Conservation (phyloP, 2,797 vertebrate species). For the Melanotaenia nigrans region DNA sequence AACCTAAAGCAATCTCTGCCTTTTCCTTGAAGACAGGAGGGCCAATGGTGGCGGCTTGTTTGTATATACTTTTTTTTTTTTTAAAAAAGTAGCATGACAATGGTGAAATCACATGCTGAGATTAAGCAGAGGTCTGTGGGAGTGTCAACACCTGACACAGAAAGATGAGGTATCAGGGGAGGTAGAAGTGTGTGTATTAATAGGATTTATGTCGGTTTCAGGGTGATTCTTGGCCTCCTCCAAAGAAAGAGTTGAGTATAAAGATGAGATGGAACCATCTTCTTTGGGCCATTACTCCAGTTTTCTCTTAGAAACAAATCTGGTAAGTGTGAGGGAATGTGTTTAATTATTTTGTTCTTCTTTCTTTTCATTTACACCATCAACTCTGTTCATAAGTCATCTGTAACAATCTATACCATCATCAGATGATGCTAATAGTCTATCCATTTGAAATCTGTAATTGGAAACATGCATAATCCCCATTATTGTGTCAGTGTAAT, state of each 20-base stretch:
- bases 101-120: constrained; percentile 44
- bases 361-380: too few species aligned
- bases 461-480: too few species aligned
- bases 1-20: background rate
- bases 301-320: background rate
- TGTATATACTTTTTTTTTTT: constrained; percentile 37
- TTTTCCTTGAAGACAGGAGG: constrained; percentile 33
- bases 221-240: background rate
- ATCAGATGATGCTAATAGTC: too few species aligned
- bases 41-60: constrained; percentile 18
- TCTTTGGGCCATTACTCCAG: background rate
- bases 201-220: background rate
- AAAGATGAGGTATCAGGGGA: constrained; percentile 4
- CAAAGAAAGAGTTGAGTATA: background rate
- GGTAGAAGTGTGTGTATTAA: background rate
- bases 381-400: too few species aligned
- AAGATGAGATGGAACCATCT: background rate
- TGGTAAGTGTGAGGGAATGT: too few species aligned
- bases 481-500: too few species aligned
- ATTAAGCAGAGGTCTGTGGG: constrained; percentile 33
- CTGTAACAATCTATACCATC: too few species aligned
- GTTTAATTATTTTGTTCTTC: too few species aligned
- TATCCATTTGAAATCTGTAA: too few species aligned
- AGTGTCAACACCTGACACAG: constrained; percentile 36
- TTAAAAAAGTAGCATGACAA: constrained; percentile 49